Percentiles rank a stretch among this genome's conserved stretches.
These are phyloP conservation scores for Aplochiton taeniatus DNA, from an alignment of 2,797 vertebrate species.

Conservation along the genomic window DNA sequence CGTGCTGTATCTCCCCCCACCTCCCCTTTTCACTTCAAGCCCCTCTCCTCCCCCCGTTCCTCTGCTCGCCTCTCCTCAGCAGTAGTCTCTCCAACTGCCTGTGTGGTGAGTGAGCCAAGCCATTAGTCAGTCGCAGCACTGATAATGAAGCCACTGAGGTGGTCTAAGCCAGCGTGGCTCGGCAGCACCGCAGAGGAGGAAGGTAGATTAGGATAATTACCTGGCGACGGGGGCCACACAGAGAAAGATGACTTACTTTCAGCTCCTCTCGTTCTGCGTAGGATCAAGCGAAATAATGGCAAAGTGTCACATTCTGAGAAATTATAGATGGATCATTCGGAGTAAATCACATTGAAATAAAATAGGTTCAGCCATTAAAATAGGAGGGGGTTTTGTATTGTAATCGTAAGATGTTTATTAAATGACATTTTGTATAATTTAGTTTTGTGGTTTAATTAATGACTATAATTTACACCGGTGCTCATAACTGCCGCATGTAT, in stretches of 20 bases:
- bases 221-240: constrained; percentile 52
- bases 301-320: too few relatives aligned
- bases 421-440: background rate
- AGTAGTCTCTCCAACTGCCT: constrained; percentile 47
- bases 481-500: constrained; percentile 4
- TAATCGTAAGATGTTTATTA: too few relatives aligned
- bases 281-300: background rate
- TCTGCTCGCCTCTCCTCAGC: constrained; percentile 19
- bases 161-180: constrained; percentile 62
- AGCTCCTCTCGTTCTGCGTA: constrained; percentile 42
- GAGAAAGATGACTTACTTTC: constrained; percentile 46
- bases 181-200: constrained; percentile 61
- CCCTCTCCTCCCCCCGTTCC: constrained; percentile 7
- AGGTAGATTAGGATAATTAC: constrained; percentile 75
- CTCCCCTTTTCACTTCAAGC: background rate
- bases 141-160: constrained; percentile 75
- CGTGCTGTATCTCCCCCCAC: too few relatives aligned
- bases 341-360: too few relatives aligned
- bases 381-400: too few relatives aligned
- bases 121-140: constrained; percentile 69
- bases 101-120: constrained; percentile 52
- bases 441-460: constrained; percentile 1
- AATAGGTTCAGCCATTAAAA: too few relatives aligned
- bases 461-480: constrained; percentile 20
- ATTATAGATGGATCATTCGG: too few relatives aligned